Percentiles rank a stretch among this genome's conserved stretches.
Evolutionary conservation across 2,888 invertebrate species (phyloP).

Genomic region (Parnassius orleans): DNA sequence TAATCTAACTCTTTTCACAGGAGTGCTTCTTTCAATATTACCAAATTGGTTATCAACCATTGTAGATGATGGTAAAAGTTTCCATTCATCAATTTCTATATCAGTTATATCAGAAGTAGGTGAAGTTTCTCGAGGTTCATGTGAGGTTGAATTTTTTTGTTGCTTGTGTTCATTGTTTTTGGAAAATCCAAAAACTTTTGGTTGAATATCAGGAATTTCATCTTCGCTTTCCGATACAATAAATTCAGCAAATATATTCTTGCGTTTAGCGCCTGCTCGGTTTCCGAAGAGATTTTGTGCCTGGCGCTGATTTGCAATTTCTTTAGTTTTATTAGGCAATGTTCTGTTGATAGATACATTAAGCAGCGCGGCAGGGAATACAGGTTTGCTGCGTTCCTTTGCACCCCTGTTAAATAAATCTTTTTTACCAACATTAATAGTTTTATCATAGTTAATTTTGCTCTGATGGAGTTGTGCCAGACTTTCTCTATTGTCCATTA

Average conservation of each 20-base stretch:
- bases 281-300: conserved; percentile 58
- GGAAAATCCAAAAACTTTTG: conserved; percentile 54
- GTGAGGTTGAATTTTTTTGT: conserved; percentile 37
- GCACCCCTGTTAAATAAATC: conserved; percentile 50
- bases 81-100: conserved; percentile 68
- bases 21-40: conserved; percentile 43
- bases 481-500: conserved; percentile 51
- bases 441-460: conserved; percentile 43
- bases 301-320: conserved; percentile 41
- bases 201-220: conserved; percentile 60
- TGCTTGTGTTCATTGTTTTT: conserved; percentile 40
- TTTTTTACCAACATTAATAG: conserved; percentile 46
- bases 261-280: conserved; percentile 49
- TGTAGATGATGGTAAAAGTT: conserved; percentile 67
- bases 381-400: conserved; percentile 45
- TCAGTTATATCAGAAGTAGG: conserved; percentile 56
- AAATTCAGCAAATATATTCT: conserved; percentile 64
- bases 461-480: conserved; percentile 47
- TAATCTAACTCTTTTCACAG: conserved; percentile 48
- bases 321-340: conserved; percentile 49
- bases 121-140: conserved; percentile 43
- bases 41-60: conserved; percentile 62
- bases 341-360: conserved; percentile 55
- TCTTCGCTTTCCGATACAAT: conserved; percentile 66
- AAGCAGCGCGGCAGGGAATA: conserved; percentile 58